Evolutionary conservation across 2,888 invertebrate genomes (phyloP), one percentile per base, ranked within the genome.

Genomic region (Atrina japonica): DNA sequence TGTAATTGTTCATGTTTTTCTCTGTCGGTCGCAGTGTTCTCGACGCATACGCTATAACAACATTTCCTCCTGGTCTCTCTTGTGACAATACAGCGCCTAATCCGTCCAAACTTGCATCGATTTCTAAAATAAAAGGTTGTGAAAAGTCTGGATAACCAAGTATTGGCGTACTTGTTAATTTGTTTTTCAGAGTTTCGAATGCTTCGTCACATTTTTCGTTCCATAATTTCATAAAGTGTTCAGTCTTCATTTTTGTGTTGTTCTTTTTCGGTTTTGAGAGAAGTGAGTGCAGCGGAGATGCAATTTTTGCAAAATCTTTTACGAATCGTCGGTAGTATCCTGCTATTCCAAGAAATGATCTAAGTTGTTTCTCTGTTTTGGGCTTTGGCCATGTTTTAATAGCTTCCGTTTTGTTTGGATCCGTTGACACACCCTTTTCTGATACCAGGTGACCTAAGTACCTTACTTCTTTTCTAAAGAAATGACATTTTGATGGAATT

Each of bases 301-400:
- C 73, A 30, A 64, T 53, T 29, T 59, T 21, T 0, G 66, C 53
- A 58, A 76, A 71, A 25, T 52, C 63, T 52, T 64, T 30, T 2
- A 78, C 67, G 41, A 64, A 78, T 2, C 73, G 53, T 5, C 78
- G 53, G n/a, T 76, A 76, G 52, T 78, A 78, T 18, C 68, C 52
- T 18, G 66, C 59, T 6, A 72, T 59, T 21, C 70, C 76, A 3
- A 78, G 53, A 49, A 71, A 78, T 45, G 66, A 71, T 14, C 73
- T 29, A 3, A 77, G n/a, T 52, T 65, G 41, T 23, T 72, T 59
- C 14, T 56, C 63, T n/a, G 25, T 60, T n/a, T 49, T 55, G 30
- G 77, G 72, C 21, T 35, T 55, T 23, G 52, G 61, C 74, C 74
- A 74, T 25, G 29, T 30, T 27, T 18, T 9, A 6, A 69, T 53